These are phyloP conservation scores for Leucoraja erinaceus DNA, from an alignment of 2,113 vertebrate genomes.

Conservation along the genomic window DNA sequence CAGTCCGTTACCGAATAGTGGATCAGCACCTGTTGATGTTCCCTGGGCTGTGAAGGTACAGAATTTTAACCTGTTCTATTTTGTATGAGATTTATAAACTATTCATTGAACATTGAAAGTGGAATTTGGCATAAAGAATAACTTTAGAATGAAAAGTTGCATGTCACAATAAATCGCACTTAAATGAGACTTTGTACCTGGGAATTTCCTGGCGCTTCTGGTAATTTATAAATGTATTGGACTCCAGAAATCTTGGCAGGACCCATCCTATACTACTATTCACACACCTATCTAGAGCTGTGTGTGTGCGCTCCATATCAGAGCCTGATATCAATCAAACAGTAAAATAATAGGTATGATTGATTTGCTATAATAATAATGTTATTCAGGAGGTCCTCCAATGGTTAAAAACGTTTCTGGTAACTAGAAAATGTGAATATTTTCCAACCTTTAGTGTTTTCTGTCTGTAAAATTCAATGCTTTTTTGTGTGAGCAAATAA, in stretches of 20 bases:
- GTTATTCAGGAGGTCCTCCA: background rate
- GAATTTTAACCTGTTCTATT: background rate
- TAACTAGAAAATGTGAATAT: background rate
- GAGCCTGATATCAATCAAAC: too few species aligned
- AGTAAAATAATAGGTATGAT: too few species aligned
- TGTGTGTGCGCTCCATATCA: too few species aligned
- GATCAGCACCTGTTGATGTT: conserved; percentile 59
- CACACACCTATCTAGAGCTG: too few species aligned
- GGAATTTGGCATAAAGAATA: background rate
- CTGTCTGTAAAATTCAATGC: background rate
- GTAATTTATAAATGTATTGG: too few species aligned
- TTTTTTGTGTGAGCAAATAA: background rate
- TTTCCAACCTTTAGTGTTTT: background rate
- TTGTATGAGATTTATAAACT: background rate
- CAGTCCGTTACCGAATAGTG: conserved; percentile 70
- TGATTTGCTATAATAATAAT: background rate
- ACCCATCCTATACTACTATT: too few species aligned
- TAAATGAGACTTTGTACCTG: background rate
- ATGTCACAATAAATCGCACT: background rate
- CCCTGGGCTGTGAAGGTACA: conserved; percentile 91
- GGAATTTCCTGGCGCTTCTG: too few species aligned
- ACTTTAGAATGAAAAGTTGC: background rate
- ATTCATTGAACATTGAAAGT: background rate
- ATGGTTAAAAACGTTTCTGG: background rate
- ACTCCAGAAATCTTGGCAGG: too few species aligned